Conservation (phyloP, 2,888 invertebrate species). For the Euproctis similis region DNA sequence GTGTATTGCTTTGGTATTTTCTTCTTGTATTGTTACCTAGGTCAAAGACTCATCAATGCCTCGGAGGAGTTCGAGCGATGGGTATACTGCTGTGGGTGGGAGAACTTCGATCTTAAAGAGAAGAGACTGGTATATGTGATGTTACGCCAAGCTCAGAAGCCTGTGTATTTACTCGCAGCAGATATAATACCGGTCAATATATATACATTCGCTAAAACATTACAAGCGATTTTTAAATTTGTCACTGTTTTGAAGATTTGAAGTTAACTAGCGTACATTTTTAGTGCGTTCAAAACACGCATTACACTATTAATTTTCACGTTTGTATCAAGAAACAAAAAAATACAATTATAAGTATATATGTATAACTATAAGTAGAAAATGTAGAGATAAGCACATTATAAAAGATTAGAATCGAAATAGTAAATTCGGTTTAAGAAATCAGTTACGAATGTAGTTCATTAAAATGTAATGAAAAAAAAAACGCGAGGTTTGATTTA, state of each 20-base stretch:
- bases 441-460: too few relatives aligned
- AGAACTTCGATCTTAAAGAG: conserved; percentile 45
- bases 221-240: conserved; percentile 56
- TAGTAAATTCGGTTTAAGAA: too few relatives aligned
- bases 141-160: conserved; percentile 47
- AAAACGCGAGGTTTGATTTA: too few relatives aligned
- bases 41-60: conserved; percentile 51
- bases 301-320: too few relatives aligned
- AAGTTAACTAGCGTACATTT: too few relatives aligned
- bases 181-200: conserved; percentile 61
- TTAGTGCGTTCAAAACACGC: too few relatives aligned
- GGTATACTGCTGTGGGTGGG: conserved; percentile 62
- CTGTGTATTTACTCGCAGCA: conserved; percentile 48
- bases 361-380: too few relatives aligned
- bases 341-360: too few relatives aligned
- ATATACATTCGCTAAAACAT: conserved; percentile 52
- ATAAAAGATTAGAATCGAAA: neutral
- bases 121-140: conserved; percentile 43
- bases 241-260: conserved; percentile 54
- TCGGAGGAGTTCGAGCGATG: conserved; percentile 48
- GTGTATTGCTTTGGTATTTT: conserved; percentile 49
- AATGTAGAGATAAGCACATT: too few relatives aligned
- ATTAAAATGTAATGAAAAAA: too few relatives aligned
- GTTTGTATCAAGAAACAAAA: too few relatives aligned
- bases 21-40: conserved; percentile 55